phyloP scores from a whole-genome alignment of 2,113 vertebrate genomes.

The Apus apus region DNA sequence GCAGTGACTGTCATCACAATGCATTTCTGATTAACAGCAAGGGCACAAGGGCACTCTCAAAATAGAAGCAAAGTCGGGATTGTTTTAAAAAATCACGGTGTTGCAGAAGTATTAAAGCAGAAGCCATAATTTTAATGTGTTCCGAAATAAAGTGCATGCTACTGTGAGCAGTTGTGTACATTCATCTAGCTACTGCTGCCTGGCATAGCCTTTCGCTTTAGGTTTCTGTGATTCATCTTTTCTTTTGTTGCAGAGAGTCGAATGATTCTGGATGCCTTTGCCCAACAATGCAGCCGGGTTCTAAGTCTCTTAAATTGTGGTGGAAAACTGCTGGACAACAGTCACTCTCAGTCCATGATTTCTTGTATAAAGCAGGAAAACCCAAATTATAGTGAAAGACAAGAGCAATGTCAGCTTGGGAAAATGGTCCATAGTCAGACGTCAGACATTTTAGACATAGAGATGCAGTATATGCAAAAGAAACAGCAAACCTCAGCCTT shows the following conservation, averaged over 20 bases:
- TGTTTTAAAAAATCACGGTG: constrained; percentile 67
- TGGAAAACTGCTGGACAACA: constrained; percentile 90
- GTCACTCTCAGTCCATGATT: constrained; percentile 80
- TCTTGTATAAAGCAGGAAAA: constrained; percentile 92
- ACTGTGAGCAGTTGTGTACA: constrained; percentile 10
- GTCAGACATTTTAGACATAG: constrained; percentile 83
- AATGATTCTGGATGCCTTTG: constrained; percentile 96
- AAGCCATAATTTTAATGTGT: constrained; percentile 34
- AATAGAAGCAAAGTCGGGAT: constrained; percentile 74
- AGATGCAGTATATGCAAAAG: constrained; percentile 89
- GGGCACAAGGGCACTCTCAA: constrained; percentile 69
- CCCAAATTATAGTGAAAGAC: constrained; percentile 76
- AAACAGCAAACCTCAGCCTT: constrained; percentile 95
- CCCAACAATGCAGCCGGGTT: constrained; percentile 97
- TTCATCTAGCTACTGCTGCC: constrained; percentile 20
- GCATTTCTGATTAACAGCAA: constrained; percentile 75
- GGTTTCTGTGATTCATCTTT: constrained; percentile 60
- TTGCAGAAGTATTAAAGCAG: constrained; percentile 57
- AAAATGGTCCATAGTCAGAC: constrained; percentile 86
- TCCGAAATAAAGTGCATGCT: constrained; percentile 42
- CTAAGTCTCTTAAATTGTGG: constrained; percentile 94
- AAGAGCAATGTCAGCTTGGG: constrained; percentile 78
- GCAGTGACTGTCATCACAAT: constrained; percentile 45
- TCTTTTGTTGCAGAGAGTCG: constrained; percentile 87
- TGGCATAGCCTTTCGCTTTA: background rate